phyloP scores from a whole-genome alignment of 2,797 vertebrate species.

The Dendrocincla fuliginosa region DNA sequence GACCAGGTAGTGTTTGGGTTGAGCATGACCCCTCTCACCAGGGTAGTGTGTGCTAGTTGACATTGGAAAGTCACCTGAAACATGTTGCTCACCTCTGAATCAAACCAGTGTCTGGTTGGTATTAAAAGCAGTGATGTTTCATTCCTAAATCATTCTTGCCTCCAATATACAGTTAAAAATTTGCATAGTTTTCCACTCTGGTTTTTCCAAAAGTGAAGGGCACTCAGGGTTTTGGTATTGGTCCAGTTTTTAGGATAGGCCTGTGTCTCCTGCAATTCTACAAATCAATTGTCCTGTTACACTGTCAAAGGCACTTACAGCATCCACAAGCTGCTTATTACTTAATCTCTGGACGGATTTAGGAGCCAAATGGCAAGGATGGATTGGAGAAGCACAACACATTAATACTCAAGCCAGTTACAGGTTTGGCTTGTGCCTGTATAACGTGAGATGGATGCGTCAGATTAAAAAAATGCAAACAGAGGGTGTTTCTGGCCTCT shows the following conservation, averaged over 20 bases:
- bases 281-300: neutral
- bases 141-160: neutral
- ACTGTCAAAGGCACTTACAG: neutral
- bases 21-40: neutral
- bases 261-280: neutral
- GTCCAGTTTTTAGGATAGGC: neutral
- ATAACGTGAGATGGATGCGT: rapidly evolving
- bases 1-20: neutral
- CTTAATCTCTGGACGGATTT: slow-evolving; percentile 34
- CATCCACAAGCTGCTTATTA: slow-evolving; percentile 37
- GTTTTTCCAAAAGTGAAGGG: neutral
- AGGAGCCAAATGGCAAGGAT: neutral
- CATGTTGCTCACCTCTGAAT: rapidly evolving
- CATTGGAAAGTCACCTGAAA: neutral
- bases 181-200: neutral
- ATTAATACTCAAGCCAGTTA: neutral
- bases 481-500: neutral
- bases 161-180: neutral
- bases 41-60: neutral
- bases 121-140: neutral
- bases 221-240: neutral
- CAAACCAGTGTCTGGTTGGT: neutral
- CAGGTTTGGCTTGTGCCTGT: neutral
- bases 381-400: neutral
- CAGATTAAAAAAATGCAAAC: neutral